These are phyloP conservation scores for Microcebus murinus DNA, from an alignment of 2,113 vertebrate genomes.

Conservation along the genomic window DNA sequence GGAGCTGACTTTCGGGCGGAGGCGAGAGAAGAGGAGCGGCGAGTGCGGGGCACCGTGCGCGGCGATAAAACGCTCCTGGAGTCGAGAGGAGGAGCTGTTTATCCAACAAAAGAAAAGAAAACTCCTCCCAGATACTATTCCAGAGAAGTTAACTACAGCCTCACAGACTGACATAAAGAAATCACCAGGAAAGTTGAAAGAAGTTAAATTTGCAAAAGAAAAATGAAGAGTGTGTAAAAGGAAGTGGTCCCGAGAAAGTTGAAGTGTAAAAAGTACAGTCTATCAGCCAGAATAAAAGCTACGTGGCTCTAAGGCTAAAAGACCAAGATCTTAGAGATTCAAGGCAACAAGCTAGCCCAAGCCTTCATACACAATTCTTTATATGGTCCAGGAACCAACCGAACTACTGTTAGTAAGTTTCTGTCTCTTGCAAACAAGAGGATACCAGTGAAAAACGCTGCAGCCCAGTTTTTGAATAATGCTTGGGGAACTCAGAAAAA, in stretches of 20 bases:
- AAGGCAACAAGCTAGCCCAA: constrained; percentile 86
- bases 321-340: constrained; percentile 71
- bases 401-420: constrained; percentile 90
- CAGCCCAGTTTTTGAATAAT: constrained; percentile 90
- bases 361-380: constrained; percentile 89
- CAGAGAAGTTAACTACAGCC: constrained; percentile 86
- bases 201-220: constrained; percentile 71
- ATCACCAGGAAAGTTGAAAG: constrained; percentile 34
- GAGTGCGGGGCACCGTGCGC: constrained; percentile 77
- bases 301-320: constrained; percentile 85
- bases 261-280: constrained; percentile 67
- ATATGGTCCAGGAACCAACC: constrained; percentile 88
- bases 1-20: constrained; percentile 85
- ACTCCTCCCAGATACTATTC: constrained; percentile 86
- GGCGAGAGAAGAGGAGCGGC: constrained; percentile 77
- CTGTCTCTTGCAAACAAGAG: constrained; percentile 93
- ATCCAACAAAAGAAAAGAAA: constrained; percentile 94
- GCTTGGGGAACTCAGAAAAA: constrained; percentile 89
- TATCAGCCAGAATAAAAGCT: constrained; percentile 88
- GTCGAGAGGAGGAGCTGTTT: constrained; percentile 93
- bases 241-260: constrained; percentile 51
- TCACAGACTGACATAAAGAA: constrained; percentile 65
- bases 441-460: constrained; percentile 86
- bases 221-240: constrained; percentile 60
- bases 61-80: constrained; percentile 91